Evolutionary conservation across 2,888 invertebrate species (phyloP), one percentile per base, ranked within the genome.

Genomic region (Melikaiella ostensackeni): DNA sequence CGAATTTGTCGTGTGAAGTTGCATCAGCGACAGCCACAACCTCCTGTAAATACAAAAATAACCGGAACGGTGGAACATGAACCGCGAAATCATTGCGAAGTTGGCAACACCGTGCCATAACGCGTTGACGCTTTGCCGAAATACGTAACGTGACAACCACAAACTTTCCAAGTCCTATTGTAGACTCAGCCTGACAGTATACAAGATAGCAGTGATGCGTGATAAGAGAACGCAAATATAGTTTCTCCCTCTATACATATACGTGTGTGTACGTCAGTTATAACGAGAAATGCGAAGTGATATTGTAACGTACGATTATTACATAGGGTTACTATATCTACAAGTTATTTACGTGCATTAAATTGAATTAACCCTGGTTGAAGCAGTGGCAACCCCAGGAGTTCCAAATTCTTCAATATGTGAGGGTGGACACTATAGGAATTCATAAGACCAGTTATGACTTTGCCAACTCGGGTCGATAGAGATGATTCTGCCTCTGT

Each of bases 151-250:
- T n/a, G n/a, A n/a, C n/a, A n/a, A n/a, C n/a, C n/a, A n/a, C n/a
- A n/a, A n/a, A n/a, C n/a, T n/a, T n/a, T n/a, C n/a, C n/a, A n/a
- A n/a, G n/a, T n/a, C n/a, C n/a, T n/a, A n/a, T n/a, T n/a, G n/a
- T n/a, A n/a, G n/a, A n/a, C n/a, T n/a, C n/a, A n/a, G n/a, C n/a
- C n/a, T n/a, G n/a, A n/a, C n/a, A n/a, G n/a, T n/a, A n/a, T 30
- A 50, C 50, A 50, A n/a, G 50, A 50, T 55, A 55, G 55, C 55
- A 19, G 19, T 55, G 55, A 55, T 55, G 55, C 55, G n/a, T 55
- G 55, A 55, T 55, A 55, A 55, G 55, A 55, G 21, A 55, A 55
- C 8, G 21, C 55, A n/a, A 8, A 55, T 55, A 21, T 55, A 55
- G 21, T n/a, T 7, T 21, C 21, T 21, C 55, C 21, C 55, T 55